phyloP scores from a whole-genome alignment of 1,140 invertebrate genomes.

The Halictus rubicundus region DNA sequence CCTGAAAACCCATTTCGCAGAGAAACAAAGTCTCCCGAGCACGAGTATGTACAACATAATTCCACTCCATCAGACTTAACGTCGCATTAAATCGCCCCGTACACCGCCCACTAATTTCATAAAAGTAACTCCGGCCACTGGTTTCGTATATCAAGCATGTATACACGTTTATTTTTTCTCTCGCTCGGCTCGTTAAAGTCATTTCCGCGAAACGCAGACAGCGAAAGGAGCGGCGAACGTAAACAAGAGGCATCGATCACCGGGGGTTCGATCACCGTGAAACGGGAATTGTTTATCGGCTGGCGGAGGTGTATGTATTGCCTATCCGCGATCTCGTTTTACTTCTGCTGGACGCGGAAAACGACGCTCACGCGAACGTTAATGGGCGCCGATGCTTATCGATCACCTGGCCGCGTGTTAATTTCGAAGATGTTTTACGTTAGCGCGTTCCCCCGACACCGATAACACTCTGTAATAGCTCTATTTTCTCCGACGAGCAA shows the following conservation, averaged over 20 bases:
- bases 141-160: no score
- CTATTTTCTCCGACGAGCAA: conserved; percentile 7
- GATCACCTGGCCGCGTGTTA: conserved; percentile 17
- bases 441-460: neutral
- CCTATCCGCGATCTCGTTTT: conserved; percentile 10
- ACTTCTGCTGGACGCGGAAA: conserved; percentile 13
- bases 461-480: conserved; percentile 1
- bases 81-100: no score
- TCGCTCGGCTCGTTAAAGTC: neutral
- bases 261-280: conserved; percentile 6
- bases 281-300: conserved; percentile 17
- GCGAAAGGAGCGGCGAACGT: neutral
- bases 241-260: conserved; percentile 3
- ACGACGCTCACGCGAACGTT: conserved; percentile 16
- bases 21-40: no score
- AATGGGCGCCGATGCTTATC: conserved; percentile 46
- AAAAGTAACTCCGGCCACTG: no score
- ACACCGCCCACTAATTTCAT: no score
- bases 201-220: neutral
- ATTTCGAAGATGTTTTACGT: conserved; percentile 27
- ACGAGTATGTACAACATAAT: no score
- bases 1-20: no score
- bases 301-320: neutral
- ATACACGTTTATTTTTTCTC: neutral
- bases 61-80: no score